These are phyloP conservation scores for Cryptotis parvus DNA, from an alignment of 2,113 vertebrate species.

Conservation along the genomic window DNA sequence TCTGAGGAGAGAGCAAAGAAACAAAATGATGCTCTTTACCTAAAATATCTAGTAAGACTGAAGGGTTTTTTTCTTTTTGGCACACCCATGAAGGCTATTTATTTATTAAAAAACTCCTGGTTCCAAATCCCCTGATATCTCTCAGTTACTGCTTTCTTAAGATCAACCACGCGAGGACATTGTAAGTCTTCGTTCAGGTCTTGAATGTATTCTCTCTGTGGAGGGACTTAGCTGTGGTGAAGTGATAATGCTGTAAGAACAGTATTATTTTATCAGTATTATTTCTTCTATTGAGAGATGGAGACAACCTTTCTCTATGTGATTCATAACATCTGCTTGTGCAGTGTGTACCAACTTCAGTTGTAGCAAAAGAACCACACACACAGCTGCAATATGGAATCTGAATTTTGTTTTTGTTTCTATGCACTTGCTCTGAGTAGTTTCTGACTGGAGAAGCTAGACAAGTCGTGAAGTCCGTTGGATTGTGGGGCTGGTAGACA, in stretches of 20 bases:
- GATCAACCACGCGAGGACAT: neutral
- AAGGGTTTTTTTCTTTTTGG: neutral
- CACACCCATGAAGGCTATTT: neutral
- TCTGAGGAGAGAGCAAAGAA: neutral
- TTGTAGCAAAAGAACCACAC: constrained; percentile 8
- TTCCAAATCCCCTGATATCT: neutral
- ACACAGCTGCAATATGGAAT: neutral
- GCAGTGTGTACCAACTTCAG: constrained; percentile 25
- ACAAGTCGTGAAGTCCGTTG: constrained; percentile 18
- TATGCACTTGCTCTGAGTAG: neutral
- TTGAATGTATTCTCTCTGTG: neutral
- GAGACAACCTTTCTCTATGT: constrained; percentile 33
- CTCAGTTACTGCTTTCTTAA: neutral
- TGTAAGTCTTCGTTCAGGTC: neutral
- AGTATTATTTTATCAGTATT: neutral
- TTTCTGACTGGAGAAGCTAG: neutral
- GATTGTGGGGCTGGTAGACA: neutral
- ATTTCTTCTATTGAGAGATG: neutral
- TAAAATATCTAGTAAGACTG: constrained; percentile 41
- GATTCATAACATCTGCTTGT: constrained; percentile 20
- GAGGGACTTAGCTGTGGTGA: constrained; percentile 1
- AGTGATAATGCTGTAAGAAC: constrained; percentile 14
- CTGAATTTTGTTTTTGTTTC: constrained; percentile 3
- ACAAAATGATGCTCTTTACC: neutral
- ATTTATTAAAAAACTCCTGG: constrained; percentile 1